These are phyloP conservation scores for Drosophila kikkawai DNA, from an alignment of 1,140 invertebrate species.

Conservation along the genomic window DNA sequence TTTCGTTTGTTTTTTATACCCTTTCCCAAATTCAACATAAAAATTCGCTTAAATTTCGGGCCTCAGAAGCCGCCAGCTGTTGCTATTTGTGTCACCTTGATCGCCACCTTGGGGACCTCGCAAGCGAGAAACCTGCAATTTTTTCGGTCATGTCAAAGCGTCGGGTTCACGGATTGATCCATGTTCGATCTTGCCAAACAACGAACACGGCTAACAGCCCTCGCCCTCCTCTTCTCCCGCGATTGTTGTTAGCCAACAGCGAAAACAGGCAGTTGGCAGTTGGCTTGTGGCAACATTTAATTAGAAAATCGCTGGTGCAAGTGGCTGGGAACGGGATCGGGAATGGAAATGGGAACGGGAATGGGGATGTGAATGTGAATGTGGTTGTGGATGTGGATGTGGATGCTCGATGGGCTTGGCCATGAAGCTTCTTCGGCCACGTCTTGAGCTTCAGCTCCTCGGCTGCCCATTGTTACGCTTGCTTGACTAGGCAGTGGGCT, in stretches of 20 bases:
- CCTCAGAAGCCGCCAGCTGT: neutral
- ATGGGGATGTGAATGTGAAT: constrained; percentile 2
- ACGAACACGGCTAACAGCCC: neutral
- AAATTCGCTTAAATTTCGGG: neutral
- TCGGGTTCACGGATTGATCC: constrained; percentile 26
- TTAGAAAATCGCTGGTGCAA: constrained; percentile 54
- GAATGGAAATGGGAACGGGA: constrained; percentile 10
- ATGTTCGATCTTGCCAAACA: constrained; percentile 37
- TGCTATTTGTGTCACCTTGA: constrained; percentile 16
- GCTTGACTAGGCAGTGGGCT: constrained; percentile 20
- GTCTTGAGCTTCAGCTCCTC: constrained; percentile 12
- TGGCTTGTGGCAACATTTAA: constrained; percentile 51
- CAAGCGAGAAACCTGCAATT: neutral
- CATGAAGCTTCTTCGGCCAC: constrained; percentile 16
- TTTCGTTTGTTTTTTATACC: neutral
- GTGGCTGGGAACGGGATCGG: constrained; percentile 32
- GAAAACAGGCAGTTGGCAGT: constrained; percentile 16
- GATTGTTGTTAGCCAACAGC: constrained; percentile 21
- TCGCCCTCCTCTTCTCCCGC: neutral
- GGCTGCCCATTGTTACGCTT: constrained; percentile 43
- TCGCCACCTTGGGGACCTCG: constrained; percentile 5
- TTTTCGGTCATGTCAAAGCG: constrained; percentile 33
- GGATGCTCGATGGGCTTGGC: constrained; percentile 30
- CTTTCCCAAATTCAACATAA: too few relatives aligned
- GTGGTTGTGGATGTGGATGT: constrained; percentile 12